Percentiles rank a stretch among this genome's conserved stretches.
These are phyloP conservation scores for Chroicocephalus ridibundus DNA, from an alignment of 2,113 vertebrate species.

Conservation along the genomic window DNA sequence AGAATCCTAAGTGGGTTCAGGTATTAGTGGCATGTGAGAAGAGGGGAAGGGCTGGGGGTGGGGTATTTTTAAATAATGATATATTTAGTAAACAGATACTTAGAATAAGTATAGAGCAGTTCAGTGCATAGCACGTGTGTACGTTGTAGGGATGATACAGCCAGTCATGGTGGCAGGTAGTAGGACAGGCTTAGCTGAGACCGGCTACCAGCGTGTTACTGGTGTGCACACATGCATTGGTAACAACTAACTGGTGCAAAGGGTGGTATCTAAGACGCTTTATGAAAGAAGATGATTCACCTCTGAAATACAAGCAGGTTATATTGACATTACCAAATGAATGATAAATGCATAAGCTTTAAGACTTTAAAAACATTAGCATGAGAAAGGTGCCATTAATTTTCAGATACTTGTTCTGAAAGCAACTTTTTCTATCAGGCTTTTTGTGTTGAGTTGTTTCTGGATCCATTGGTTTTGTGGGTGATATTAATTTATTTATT, in stretches of 20 bases:
- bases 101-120: neutral
- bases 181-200: neutral
- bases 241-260: neutral
- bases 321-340: neutral
- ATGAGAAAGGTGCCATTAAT: neutral
- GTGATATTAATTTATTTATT: neutral
- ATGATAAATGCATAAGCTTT: neutral
- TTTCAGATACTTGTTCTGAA: neutral
- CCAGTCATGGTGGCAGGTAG: too few species aligned
- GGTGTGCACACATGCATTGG: fast-evolving
- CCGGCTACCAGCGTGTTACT: fast-evolving
- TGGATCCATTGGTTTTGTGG: neutral
- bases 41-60: neutral
- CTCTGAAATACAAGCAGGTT: neutral
- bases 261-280: neutral
- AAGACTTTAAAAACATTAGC: neutral
- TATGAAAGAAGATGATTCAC: neutral
- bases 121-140: neutral
- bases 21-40: neutral
- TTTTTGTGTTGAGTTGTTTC: neutral
- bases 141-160: neutral
- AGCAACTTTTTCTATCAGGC: neutral
- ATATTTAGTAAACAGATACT: neutral
- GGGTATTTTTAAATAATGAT: neutral
- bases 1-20: neutral